Evolutionary conservation across 2,797 vertebrate genomes (phyloP).

Genomic region (Hemibagrus guttatus): DNA sequence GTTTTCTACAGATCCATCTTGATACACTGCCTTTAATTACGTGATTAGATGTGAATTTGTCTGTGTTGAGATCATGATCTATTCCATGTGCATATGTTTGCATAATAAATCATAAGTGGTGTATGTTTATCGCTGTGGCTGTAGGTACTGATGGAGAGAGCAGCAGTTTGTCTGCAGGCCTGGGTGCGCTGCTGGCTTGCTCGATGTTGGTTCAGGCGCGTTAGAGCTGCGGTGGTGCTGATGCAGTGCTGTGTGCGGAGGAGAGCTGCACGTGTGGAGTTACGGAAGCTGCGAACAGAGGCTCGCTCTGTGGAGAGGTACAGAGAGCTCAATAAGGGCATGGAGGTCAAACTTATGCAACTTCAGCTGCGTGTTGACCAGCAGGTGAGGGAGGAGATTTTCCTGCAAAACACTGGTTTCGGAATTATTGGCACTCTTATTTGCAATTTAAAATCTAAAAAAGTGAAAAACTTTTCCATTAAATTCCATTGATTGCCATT

Average conservation of each 20-base stretch:
- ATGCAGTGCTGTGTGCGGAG: constrained; percentile 81
- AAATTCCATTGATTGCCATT: background rate
- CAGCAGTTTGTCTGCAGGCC: constrained; percentile 70
- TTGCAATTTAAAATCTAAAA: background rate
- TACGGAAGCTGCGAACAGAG: constrained; percentile 72
- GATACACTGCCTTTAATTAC: background rate
- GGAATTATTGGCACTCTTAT: background rate
- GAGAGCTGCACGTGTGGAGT: constrained; percentile 68
- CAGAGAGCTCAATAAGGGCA: constrained; percentile 79
- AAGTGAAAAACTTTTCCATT: background rate
- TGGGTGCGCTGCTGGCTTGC: constrained; percentile 76
- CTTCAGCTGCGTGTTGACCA: constrained; percentile 78
- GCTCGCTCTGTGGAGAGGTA: constrained; percentile 76
- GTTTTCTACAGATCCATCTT: background rate
- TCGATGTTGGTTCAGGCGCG: constrained; percentile 57
- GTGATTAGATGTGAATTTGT: background rate
- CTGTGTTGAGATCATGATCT: background rate
- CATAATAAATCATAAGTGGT: background rate
- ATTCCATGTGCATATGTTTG: background rate
- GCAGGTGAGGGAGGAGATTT: constrained; percentile 63
- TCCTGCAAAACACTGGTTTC: background rate
- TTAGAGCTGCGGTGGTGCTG: constrained; percentile 66
- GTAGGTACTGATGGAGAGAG: constrained; percentile 65
- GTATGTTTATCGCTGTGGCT: background rate
- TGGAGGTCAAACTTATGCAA: constrained; percentile 82